Conservation (phyloP, 2,113 vertebrate species). For the Coreoperca whiteheadi region DNA sequence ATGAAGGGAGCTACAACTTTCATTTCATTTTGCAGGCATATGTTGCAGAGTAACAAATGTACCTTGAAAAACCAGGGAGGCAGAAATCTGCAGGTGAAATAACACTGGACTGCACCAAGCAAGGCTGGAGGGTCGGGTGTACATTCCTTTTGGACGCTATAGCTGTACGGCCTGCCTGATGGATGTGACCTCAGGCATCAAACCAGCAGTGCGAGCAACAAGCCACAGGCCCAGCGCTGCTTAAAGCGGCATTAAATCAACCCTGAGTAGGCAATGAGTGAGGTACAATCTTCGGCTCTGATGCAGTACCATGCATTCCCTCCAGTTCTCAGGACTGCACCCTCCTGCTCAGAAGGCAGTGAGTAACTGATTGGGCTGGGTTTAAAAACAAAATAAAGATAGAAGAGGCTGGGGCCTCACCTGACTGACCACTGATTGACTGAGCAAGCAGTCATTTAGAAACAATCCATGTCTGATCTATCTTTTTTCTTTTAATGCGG, state of each 20-base stretch:
- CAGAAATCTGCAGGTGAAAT: conserved; percentile 9
- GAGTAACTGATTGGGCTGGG: background rate
- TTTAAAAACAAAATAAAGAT: too few species aligned
- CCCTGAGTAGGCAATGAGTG: conserved; percentile 8
- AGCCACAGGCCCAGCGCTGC: conserved; percentile 47
- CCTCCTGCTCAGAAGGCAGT: background rate
- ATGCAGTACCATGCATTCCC: conserved; percentile 47
- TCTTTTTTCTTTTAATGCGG: too few species aligned
- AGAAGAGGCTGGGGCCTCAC: too few species aligned
- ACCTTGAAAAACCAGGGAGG: background rate
- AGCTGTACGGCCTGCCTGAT: conserved; percentile 22
- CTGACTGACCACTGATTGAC: too few species aligned
- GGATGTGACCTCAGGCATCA: conserved; percentile 29
- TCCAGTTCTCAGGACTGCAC: conserved; percentile 47
- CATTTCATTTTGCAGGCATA: too few species aligned
- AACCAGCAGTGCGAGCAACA: conserved; percentile 57
- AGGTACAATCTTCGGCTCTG: conserved; percentile 27
- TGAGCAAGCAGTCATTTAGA: too few species aligned
- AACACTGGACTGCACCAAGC: conserved; percentile 29
- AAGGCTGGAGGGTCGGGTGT: background rate
- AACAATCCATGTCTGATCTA: too few species aligned
- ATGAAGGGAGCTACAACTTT: too few species aligned
- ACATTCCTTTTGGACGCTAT: conserved; percentile 2
- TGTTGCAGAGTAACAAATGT: too few species aligned
- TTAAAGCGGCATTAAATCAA: conserved; percentile 16